Evolutionary conservation across 2,113 vertebrate species (phyloP).

Genomic region (Paramisgurnus dabryanus): DNA sequence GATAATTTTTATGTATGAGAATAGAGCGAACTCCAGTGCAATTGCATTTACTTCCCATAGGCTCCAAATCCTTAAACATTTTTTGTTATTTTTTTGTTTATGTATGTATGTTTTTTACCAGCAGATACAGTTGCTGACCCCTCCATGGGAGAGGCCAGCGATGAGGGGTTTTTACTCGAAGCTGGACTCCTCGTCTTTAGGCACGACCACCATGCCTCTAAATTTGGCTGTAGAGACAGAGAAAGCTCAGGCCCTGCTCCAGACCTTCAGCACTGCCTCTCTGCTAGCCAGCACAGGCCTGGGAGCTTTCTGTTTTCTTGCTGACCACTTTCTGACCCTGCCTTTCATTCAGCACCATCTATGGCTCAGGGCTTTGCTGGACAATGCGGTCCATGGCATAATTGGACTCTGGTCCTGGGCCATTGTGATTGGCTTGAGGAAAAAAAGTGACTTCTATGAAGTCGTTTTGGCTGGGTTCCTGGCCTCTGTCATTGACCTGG

Average conservation of each 20-base stretch:
- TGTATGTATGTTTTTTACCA: neutral
- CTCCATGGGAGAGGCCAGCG: slow-evolving; percentile 48
- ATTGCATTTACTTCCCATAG: too few species aligned
- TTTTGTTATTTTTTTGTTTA: neutral
- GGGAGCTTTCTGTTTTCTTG: slow-evolving; percentile 85
- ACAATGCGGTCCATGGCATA: slow-evolving; percentile 85
- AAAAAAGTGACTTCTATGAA: slow-evolving; percentile 89
- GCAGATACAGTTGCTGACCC: slow-evolving; percentile 58
- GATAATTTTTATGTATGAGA: too few species aligned
- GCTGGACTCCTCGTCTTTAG: slow-evolving; percentile 66
- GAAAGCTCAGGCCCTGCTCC: slow-evolving; percentile 87
- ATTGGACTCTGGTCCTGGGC: slow-evolving; percentile 97
- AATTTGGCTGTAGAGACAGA: slow-evolving; percentile 87
- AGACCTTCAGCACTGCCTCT: slow-evolving; percentile 87
- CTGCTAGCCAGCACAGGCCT: slow-evolving; percentile 85
- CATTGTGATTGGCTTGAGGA: slow-evolving; percentile 85
- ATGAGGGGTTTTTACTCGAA: slow-evolving; percentile 78
- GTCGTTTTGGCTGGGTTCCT: slow-evolving; percentile 88
- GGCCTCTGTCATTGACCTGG: slow-evolving; percentile 89
- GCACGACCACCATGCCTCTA: slow-evolving; percentile 57
- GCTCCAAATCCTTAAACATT: slow-evolving; percentile 4
- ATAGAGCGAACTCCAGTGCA: too few species aligned
- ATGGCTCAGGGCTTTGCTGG: slow-evolving; percentile 86
- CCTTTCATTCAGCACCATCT: slow-evolving; percentile 82
- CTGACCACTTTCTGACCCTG: slow-evolving; percentile 82